phyloP scores from a whole-genome alignment of 2,888 invertebrate species.

The Caenorhabditis sp. region DNA sequence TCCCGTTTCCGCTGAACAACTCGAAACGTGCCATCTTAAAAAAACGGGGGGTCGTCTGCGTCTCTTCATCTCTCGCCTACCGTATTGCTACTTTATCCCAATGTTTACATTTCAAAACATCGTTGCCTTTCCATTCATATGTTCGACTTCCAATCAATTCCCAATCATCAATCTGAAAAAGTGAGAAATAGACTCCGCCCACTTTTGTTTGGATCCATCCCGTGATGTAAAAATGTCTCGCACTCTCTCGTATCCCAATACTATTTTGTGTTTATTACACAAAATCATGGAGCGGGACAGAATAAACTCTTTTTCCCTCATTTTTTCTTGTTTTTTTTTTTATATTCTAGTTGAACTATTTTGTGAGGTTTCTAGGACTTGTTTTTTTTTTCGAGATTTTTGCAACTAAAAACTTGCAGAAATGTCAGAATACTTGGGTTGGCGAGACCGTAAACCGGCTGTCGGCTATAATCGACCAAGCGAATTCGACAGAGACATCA shows the following conservation, averaged over 20 bases:
- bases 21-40: constrained; percentile 55
- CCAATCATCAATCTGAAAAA: constrained; percentile 53
- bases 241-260: background rate
- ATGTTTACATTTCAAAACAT: constrained; percentile 48
- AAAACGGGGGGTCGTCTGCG: no score
- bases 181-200: background rate
- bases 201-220: constrained; percentile 12
- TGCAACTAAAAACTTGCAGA: constrained; percentile 10
- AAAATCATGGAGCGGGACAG: background rate
- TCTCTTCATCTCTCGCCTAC: constrained; percentile 10
- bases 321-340: background rate
- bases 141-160: constrained; percentile 55
- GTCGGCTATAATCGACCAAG: constrained; percentile 28
- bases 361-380: background rate
- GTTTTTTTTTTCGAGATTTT: background rate
- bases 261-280: constrained; percentile 12
- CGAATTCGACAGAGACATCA: constrained; percentile 47
- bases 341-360: constrained; percentile 4
- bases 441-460: constrained; percentile 58
- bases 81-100: constrained; percentile 58
- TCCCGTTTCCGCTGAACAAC: constrained; percentile 22
- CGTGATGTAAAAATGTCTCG: constrained; percentile 35
- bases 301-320: background rate
- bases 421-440: constrained; percentile 68
- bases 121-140: constrained; percentile 51